Evolutionary conservation across 2,888 invertebrate species (phyloP).

Genomic region (Odontothrips loti): DNA sequence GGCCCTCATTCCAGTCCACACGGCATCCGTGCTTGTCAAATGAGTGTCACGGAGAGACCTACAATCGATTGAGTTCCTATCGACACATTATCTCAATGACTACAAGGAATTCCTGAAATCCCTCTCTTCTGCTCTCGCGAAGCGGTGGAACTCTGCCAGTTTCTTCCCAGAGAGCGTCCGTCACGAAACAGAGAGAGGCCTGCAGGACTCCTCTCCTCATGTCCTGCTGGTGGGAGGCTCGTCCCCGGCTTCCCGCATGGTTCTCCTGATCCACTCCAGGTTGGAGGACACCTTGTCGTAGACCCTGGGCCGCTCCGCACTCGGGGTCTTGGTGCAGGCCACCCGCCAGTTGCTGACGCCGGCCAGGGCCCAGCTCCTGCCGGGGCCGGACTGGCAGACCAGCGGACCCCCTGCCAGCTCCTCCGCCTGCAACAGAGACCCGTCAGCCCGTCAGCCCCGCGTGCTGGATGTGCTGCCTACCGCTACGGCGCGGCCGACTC

Average conservation of each 20-base stretch:
- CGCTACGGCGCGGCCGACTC: background rate
- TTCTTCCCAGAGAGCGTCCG: no score
- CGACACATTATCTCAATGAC: no score
- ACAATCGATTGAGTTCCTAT: no score
- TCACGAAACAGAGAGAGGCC: no score
- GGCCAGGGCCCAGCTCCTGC: slow-evolving; percentile 70
- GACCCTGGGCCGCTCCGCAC: slow-evolving; percentile 71
- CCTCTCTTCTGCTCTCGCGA: no score
- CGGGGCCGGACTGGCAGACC: slow-evolving; percentile 68
- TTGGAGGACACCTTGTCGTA: slow-evolving; percentile 79
- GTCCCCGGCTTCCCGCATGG: slow-evolving; percentile 52
- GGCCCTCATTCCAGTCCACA: no score
- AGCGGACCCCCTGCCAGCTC: slow-evolving; percentile 84
- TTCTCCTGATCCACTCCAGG: slow-evolving; percentile 78
- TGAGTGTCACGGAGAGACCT: no score
- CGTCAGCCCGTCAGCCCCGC: background rate
- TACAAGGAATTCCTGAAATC: no score
- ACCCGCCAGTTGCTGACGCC: slow-evolving; percentile 84
- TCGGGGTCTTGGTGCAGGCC: slow-evolving; percentile 68
- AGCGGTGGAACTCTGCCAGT: no score
- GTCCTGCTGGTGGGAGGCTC: slow-evolving; percentile 11
- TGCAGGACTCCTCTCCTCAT: background rate
- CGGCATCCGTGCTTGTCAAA: no score
- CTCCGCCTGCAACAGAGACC: slow-evolving; percentile 61
- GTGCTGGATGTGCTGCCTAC: background rate